Conservation (phyloP, 2,797 vertebrate species). For the Phrynocephalus vlangalii region DNA sequence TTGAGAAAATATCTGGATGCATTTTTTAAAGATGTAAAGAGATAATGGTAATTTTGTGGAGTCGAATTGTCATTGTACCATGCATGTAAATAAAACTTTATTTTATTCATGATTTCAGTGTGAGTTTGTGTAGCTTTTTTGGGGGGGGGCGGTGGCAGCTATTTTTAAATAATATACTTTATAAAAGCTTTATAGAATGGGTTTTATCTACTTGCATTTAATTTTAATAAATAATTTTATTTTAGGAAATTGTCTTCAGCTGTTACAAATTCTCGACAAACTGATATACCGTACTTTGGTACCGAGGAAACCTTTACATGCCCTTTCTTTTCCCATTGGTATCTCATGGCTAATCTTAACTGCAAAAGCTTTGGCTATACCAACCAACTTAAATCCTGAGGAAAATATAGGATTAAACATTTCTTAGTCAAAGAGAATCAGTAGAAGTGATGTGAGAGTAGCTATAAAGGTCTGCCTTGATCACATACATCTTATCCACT, state of each 20-base stretch:
- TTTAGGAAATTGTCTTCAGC: conserved; percentile 71
- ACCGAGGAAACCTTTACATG: conserved; percentile 57
- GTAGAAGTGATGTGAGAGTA: conserved; percentile 48
- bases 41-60: conserved; percentile 77
- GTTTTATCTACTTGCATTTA: conserved; percentile 73
- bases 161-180: conserved; percentile 69
- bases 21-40: conserved; percentile 80
- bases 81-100: conserved; percentile 77
- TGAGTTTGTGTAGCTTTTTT: conserved; percentile 13
- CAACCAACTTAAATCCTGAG: conserved; percentile 52
- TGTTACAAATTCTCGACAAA: conserved; percentile 69
- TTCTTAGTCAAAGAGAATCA: conserved; percentile 66
- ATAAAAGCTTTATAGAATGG: conserved; percentile 51
- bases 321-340: conserved; percentile 55
- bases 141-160: conserved; percentile 34
- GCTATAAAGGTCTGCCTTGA: conserved; percentile 49
- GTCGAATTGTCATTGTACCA: conserved; percentile 72
- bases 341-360: conserved; percentile 62
- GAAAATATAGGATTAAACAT: conserved; percentile 63
- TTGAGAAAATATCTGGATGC: conserved; percentile 74
- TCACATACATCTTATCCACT: conserved; percentile 54
- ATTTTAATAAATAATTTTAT: conserved; percentile 73
- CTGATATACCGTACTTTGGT: conserved; percentile 55
- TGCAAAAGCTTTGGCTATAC: conserved; percentile 62
- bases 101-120: conserved; percentile 72